Evolutionary conservation across 2,888 invertebrate genomes (phyloP).

Genomic region (Pogonocherus hispidulus): DNA sequence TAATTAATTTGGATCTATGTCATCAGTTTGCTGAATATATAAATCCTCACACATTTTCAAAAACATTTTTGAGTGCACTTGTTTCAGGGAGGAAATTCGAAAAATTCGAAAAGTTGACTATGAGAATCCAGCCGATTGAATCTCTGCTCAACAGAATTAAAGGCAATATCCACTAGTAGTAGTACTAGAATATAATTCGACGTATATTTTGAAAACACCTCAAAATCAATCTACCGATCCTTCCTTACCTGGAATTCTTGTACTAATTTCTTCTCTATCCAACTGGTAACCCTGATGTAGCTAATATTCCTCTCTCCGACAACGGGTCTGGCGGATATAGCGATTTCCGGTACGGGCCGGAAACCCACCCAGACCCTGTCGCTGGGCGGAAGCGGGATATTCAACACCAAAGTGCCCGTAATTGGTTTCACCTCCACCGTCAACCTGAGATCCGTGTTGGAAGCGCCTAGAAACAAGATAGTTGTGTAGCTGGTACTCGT

Average conservation of each 20-base stretch:
- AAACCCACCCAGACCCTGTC: slow-evolving; percentile 96
- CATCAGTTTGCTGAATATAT: slow-evolving; percentile 7
- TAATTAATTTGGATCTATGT: slow-evolving; percentile 5
- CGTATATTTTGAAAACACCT: too few species aligned
- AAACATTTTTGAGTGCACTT: slow-evolving; percentile 2
- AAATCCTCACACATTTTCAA: slow-evolving; percentile 2
- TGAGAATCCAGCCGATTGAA: too few species aligned
- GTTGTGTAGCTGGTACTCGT: too few species aligned
- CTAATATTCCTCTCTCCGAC: slow-evolving; percentile 89
- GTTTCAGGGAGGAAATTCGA: background rate
- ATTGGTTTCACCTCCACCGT: slow-evolving; percentile 87
- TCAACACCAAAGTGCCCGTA: slow-evolving; percentile 84
- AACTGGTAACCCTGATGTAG: slow-evolving; percentile 85
- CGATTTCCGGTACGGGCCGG: slow-evolving; percentile 82
- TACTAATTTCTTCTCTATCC: slow-evolving; percentile 89
- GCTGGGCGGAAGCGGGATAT: slow-evolving; percentile 90
- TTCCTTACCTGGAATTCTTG: slow-evolving; percentile 80
- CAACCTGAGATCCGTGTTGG: slow-evolving; percentile 88
- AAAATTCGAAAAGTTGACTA: slow-evolving; percentile 5
- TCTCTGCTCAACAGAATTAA: too few species aligned
- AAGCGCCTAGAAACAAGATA: slow-evolving; percentile 76
- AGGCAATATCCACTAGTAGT: too few species aligned
- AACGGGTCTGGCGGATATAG: slow-evolving; percentile 85
- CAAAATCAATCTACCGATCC: too few species aligned
- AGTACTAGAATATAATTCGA: too few species aligned